A percentile compares a stretch with the other conserved stretches of the same genome.
phyloP scores from a whole-genome alignment of 1,140 invertebrate species.

The Rhysida immarginata region DNA sequence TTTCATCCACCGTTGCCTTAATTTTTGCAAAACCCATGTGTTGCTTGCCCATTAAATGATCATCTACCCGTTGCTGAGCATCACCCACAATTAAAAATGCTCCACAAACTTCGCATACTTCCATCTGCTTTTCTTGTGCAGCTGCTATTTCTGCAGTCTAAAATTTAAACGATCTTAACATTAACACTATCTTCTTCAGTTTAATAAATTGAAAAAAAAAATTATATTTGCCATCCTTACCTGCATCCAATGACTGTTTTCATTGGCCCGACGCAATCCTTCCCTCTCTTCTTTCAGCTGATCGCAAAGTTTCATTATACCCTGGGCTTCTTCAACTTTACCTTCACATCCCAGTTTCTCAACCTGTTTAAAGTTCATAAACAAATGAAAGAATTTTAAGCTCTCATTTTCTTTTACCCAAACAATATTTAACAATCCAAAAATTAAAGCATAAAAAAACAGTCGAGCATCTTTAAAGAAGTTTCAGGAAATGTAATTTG shows the following conservation, averaged over 20 bases:
- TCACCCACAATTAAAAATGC: conserved; percentile 95
- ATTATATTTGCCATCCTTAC: conserved; percentile 22
- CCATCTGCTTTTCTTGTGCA: conserved; percentile 92
- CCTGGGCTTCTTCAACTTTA: conserved; percentile 91
- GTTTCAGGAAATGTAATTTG: too few species aligned
- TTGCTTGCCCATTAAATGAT: conserved; percentile 95
- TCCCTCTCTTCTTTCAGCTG: conserved; percentile 86
- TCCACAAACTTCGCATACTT: conserved; percentile 95
- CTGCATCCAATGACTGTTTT: conserved; percentile 56
- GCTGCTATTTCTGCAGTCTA: conserved; percentile 60
- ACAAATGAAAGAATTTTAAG: too few species aligned
- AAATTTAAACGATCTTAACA: conserved; percentile 13
- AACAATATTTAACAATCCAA: too few species aligned
- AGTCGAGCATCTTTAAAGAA: too few species aligned
- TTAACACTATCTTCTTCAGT: background rate
- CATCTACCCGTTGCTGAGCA: conserved; percentile 91
- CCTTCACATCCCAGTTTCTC: conserved; percentile 86
- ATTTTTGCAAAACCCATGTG: conserved; percentile 76
- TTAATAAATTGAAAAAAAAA: conserved; percentile 8
- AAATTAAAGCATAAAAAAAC: too few species aligned
- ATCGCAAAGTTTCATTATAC: conserved; percentile 88
- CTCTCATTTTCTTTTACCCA: too few species aligned
- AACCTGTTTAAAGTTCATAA: conserved; percentile 22
- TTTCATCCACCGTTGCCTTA: conserved; percentile 47
- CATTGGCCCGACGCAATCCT: conserved; percentile 49